A percentile compares a stretch with the other conserved stretches of the same genome.
Evolutionary conservation across 2,113 vertebrate genomes (phyloP).

Genomic region (Paedocypris sp.): DNA sequence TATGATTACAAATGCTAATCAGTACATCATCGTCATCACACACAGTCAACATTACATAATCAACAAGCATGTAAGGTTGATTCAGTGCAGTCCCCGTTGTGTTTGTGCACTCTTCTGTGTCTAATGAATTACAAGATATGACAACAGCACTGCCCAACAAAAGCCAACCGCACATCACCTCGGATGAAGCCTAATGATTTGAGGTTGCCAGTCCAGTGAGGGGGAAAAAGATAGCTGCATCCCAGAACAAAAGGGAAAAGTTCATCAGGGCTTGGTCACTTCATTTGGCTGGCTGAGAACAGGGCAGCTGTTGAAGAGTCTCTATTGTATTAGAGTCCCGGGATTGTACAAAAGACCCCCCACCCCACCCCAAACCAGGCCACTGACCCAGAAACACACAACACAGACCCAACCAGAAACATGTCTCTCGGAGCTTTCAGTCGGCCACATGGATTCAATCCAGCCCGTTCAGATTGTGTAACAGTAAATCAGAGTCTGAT

Average conservation of each 20-base stretch:
- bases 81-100: conserved; percentile 18
- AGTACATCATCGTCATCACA: neutral
- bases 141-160: conserved; percentile 19
- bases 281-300: conserved; percentile 32
- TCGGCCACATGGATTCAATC: neutral
- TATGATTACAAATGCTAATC: conserved; percentile 4
- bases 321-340: conserved; percentile 24
- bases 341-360: conserved; percentile 16
- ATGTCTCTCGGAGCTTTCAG: neutral
- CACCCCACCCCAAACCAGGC: conserved; percentile 1
- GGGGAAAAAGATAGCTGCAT: conserved; percentile 9
- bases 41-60: conserved; percentile 24
- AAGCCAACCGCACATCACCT: conserved; percentile 19
- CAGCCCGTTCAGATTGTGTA: neutral
- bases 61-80: conserved; percentile 1
- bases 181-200: conserved; percentile 18
- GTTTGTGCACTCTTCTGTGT: conserved; percentile 5
- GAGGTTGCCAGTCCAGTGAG: conserved; percentile 12
- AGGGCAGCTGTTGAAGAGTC: conserved; percentile 36
- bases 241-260: conserved; percentile 22
- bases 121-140: conserved; percentile 30
- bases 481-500: neutral
- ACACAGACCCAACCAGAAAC: conserved; percentile 34
- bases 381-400: conserved; percentile 34
- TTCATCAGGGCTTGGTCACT: conserved; percentile 32